Percentiles rank a stretch among this genome's conserved stretches.
Conservation (phyloP, 2,113 vertebrate species). For the Aviceda subcristata region DNA sequence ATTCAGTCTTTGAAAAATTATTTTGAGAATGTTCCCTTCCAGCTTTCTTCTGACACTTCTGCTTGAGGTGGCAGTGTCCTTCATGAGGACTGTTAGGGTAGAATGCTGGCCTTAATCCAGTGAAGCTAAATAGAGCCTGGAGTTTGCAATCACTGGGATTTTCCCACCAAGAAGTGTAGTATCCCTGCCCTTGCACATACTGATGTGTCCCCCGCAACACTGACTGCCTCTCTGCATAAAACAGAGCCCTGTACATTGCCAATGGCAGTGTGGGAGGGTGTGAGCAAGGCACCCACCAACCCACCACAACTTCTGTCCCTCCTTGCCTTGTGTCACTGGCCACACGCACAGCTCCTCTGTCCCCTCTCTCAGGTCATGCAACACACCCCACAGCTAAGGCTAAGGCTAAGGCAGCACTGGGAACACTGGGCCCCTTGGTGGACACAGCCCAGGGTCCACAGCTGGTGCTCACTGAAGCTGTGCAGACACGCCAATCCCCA, state of each 20-base stretch:
- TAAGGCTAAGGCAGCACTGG: not conserved
- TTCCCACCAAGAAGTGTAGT: not conserved
- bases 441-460: accelerated
- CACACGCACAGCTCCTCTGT: not conserved
- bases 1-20: not conserved
- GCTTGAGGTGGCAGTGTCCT: not conserved
- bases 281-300: not conserved
- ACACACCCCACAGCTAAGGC: not conserved
- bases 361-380: not conserved
- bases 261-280: accelerated
- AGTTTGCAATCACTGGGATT: not conserved
- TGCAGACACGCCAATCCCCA: not conserved
- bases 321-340: too few relatives aligned
- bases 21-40: not conserved
- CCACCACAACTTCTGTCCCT: not conserved
- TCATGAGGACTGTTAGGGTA: not conserved
- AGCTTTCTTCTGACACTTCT: not conserved
- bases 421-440: accelerated
- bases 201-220: accelerated
- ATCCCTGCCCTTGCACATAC: not conserved
- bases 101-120: not conserved
- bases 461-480: accelerated
- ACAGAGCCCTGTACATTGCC: not conserved
- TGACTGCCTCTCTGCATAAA: not conserved
- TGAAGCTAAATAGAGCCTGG: not conserved